These are phyloP conservation scores for Cerastoderma edule DNA, from an alignment of 2,888 invertebrate genomes.

Conservation along the genomic window DNA sequence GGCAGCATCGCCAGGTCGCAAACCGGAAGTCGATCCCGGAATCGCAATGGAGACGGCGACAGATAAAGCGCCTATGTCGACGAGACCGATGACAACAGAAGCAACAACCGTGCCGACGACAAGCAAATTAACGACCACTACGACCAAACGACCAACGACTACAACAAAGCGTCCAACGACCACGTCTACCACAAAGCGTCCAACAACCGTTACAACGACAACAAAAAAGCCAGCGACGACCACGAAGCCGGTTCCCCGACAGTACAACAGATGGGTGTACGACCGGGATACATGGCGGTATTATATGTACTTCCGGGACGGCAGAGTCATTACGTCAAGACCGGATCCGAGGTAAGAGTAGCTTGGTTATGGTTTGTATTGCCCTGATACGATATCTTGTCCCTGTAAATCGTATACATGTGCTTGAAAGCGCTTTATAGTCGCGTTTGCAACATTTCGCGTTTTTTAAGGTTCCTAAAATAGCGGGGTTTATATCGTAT, in stretches of 20 bases:
- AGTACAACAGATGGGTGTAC: slow-evolving; percentile 50
- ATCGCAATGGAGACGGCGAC: slow-evolving; percentile 43
- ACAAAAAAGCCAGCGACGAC: slow-evolving; percentile 31
- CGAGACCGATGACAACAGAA: slow-evolving; percentile 25
- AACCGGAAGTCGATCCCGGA: too few species aligned
- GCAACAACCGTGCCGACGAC: slow-evolving; percentile 27
- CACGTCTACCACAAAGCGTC: slow-evolving; percentile 18
- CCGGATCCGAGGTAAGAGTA: slow-evolving; percentile 57
- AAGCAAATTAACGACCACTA: slow-evolving; percentile 33
- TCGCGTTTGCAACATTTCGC: too few species aligned
- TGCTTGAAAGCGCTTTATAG: too few species aligned
- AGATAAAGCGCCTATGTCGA: slow-evolving; percentile 31
- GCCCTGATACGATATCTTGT: too few species aligned
- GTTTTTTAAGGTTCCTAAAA: too few species aligned
- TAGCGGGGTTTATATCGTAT: too few species aligned
- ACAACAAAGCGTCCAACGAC: slow-evolving; percentile 33
- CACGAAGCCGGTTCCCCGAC: slow-evolving; percentile 31
- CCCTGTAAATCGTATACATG: too few species aligned
- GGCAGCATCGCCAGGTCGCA: not conserved
- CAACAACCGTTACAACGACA: slow-evolving; percentile 20
- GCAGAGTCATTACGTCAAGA: slow-evolving; percentile 45
- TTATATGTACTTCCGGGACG: slow-evolving; percentile 50
- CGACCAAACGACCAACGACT: slow-evolving; percentile 28
- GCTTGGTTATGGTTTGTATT: too few species aligned
- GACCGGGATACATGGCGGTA: slow-evolving; percentile 50